phyloP scores from a whole-genome alignment of 2,888 invertebrate genomes.

The Pomacea canaliculata region DNA sequence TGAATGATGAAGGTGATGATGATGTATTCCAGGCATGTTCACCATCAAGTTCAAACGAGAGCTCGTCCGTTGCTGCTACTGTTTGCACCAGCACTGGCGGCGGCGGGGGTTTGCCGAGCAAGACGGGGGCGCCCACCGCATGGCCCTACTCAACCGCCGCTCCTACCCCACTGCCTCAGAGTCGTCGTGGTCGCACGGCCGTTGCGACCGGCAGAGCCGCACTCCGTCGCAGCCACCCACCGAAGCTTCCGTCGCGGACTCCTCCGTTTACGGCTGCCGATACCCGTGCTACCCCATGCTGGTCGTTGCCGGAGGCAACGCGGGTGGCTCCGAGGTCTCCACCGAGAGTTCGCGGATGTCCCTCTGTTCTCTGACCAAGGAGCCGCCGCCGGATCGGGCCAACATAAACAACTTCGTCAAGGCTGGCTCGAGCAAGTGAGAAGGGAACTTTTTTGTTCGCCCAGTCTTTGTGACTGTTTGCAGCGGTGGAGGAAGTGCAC shows the following conservation, averaged over 20 bases:
- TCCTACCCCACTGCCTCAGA: conserved; percentile 19
- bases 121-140: conserved; percentile 24
- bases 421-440: conserved; percentile 10
- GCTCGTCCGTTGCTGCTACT: conserved; percentile 58
- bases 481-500: background rate
- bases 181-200: conserved; percentile 23
- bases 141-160: conserved; percentile 25
- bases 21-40: conserved; percentile 57
- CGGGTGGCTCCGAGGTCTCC: conserved; percentile 1
- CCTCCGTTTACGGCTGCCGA: conserved; percentile 6
- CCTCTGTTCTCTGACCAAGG: conserved; percentile 12
- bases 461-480: background rate
- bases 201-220: conserved; percentile 5
- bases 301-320: background rate
- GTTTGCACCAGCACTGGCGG: conserved; percentile 30
- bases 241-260: conserved; percentile 1
- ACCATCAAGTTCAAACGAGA: conserved; percentile 63
- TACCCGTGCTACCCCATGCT: conserved; percentile 2
- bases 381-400: conserved; percentile 23
- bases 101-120: conserved; percentile 11
- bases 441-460: background rate
- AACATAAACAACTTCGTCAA: conserved; percentile 32
- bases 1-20: no score
- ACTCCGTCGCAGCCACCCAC: background rate
- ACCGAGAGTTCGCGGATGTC: conserved; percentile 25